phyloP scores from a whole-genome alignment of 2,113 vertebrate genomes.

The Aleadryas rufinucha region DNA sequence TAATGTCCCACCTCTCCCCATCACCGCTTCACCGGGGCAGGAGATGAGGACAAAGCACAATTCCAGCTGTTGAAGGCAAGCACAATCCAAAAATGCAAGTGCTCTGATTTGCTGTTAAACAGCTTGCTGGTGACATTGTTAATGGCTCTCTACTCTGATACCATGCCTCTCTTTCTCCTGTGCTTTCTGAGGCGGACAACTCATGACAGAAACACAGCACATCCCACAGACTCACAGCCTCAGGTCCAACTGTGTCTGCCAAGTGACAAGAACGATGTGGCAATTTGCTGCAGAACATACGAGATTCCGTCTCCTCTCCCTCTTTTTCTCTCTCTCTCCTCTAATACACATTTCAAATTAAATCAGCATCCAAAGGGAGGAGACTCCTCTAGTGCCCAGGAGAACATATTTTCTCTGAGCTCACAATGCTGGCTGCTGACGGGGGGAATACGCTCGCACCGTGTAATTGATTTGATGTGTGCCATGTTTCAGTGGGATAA shows the following conservation, averaged over 20 bases:
- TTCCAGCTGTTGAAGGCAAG: neutral
- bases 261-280: slow-evolving; percentile 10
- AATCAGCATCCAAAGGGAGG: slow-evolving; percentile 28
- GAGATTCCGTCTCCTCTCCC: neutral
- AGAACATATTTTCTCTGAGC: neutral
- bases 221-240: neutral
- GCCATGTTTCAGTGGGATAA: neutral
- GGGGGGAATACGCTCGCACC: accelerated
- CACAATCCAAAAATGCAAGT: neutral
- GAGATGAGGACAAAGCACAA: neutral
- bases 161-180: neutral
- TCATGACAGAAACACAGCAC: slow-evolving; percentile 5
- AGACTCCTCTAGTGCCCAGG: neutral
- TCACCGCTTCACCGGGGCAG: accelerated
- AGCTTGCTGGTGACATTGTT: neutral
- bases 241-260: neutral
- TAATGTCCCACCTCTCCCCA: neutral
- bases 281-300: neutral
- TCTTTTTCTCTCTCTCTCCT: neutral
- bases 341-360: slow-evolving; percentile 9
- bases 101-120: neutral
- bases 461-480: slow-evolving; percentile 8
- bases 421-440: neutral
- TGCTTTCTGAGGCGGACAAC: neutral
- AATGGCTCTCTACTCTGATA: neutral